phyloP scores from a whole-genome alignment of 2,113 vertebrate genomes.

The Agapornis roseicollis region DNA sequence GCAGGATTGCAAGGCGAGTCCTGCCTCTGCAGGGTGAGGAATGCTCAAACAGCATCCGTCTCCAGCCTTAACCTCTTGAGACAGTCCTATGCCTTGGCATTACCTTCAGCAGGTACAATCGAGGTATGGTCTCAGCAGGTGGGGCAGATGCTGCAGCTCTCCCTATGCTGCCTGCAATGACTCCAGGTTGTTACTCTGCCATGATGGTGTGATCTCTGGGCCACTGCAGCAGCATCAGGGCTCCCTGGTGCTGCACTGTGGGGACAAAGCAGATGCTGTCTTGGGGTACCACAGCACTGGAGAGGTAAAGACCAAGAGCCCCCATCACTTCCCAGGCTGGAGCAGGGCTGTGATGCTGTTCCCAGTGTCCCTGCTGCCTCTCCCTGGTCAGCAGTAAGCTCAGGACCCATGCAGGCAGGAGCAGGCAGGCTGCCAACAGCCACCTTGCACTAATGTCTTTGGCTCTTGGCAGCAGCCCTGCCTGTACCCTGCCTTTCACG shows the following conservation, averaged over 20 bases:
- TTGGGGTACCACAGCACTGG: accelerated
- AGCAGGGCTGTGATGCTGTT: neutral
- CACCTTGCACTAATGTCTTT: neutral
- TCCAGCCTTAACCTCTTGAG: neutral
- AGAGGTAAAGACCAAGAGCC: neutral
- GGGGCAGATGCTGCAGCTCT: neutral
- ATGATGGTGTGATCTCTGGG: accelerated
- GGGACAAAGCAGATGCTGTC: neutral
- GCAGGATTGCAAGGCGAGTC: accelerated
- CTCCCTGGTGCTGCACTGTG: accelerated
- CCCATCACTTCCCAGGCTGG: accelerated
- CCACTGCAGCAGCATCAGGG: neutral
- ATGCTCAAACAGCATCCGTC: neutral
- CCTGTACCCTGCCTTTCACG: neutral
- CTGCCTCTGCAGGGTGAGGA: neutral
- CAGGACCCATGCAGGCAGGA: neutral
- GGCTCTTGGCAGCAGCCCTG: neutral
- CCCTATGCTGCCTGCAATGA: neutral
- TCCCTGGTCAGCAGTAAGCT: neutral
- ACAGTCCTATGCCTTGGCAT: accelerated
- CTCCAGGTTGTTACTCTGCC: neutral
- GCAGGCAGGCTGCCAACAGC: neutral
- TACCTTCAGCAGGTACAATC: accelerated
- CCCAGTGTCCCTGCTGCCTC: neutral
- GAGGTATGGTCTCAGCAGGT: neutral